Conservation (phyloP, 2,797 vertebrate genomes). For the Alfaro cultratus region DNA sequence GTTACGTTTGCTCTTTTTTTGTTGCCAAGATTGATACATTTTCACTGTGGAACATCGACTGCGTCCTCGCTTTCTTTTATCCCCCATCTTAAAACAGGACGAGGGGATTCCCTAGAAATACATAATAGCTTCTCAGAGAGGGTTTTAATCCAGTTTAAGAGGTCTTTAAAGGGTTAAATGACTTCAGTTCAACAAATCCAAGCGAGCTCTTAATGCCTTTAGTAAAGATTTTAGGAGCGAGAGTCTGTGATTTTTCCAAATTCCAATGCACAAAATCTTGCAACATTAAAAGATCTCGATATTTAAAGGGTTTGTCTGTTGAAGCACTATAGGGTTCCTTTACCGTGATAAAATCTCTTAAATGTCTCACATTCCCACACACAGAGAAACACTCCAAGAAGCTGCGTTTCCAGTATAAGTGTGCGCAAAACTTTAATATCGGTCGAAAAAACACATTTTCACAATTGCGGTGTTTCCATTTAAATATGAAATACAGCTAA, state of each 20-base stretch:
- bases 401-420: too few relatives aligned
- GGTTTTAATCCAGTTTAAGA: too few relatives aligned
- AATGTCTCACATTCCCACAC: neutral
- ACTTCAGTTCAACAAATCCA: neutral
- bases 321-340: neutral
- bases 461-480: too few relatives aligned
- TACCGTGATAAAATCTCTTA: neutral
- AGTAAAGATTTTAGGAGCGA: too few relatives aligned
- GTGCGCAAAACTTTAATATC: too few relatives aligned
- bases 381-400: neutral
- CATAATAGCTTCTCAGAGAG: neutral
- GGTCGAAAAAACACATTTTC: too few relatives aligned
- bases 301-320: neutral
- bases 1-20: conserved; percentile 29
- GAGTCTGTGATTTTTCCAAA: neutral
- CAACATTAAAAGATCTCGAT: neutral
- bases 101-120: conserved; percentile 28
- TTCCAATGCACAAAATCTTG: neutral
- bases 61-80: neutral
- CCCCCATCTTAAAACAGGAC: neutral
- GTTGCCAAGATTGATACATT: conserved; percentile 7
- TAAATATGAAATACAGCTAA: too few relatives aligned
- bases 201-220: neutral
- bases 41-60: neutral
- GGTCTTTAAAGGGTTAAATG: neutral